Percentiles rank a stretch among this genome's conserved stretches.
These are phyloP conservation scores for Cryptus viduatorius DNA, from an alignment of 2,888 invertebrate species.

Conservation along the genomic window DNA sequence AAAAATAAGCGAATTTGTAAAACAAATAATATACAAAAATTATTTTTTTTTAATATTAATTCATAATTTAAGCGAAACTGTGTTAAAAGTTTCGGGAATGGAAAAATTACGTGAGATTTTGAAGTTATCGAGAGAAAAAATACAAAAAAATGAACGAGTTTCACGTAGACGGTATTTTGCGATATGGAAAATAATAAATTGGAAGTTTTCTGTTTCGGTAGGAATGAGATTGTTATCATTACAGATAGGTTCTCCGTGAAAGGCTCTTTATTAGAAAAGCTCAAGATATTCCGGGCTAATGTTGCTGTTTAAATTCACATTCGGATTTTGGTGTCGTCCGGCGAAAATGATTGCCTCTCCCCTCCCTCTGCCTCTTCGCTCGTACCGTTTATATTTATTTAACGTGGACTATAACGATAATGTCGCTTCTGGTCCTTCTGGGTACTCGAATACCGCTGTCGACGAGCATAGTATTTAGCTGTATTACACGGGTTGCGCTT, in stretches of 20 bases:
- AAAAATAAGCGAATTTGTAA: too few species aligned
- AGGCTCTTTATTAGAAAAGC: neutral
- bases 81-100: too few species aligned
- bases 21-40: too few species aligned
- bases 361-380: neutral
- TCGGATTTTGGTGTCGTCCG: neutral
- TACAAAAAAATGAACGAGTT: too few species aligned
- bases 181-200: too few species aligned
- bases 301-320: neutral
- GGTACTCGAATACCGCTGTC: neutral
- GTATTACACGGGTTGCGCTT: slow-evolving; percentile 25
- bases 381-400: slow-evolving; percentile 17
- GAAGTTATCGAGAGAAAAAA: too few species aligned
- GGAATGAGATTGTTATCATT: too few species aligned
- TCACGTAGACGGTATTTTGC: too few species aligned
- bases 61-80: too few species aligned
- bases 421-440: slow-evolving; percentile 15
- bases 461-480: slow-evolving; percentile 3
- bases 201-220: neutral
- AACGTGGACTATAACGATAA: slow-evolving; percentile 6
- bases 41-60: too few species aligned
- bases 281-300: slow-evolving; percentile 8
- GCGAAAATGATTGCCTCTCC: neutral
- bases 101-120: too few species aligned
- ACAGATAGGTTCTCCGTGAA: too few species aligned